Percentiles rank a stretch among this genome's conserved stretches.
Conservation (phyloP, 2,888 invertebrate genomes). For the Patella ulyssiponensis region DNA sequence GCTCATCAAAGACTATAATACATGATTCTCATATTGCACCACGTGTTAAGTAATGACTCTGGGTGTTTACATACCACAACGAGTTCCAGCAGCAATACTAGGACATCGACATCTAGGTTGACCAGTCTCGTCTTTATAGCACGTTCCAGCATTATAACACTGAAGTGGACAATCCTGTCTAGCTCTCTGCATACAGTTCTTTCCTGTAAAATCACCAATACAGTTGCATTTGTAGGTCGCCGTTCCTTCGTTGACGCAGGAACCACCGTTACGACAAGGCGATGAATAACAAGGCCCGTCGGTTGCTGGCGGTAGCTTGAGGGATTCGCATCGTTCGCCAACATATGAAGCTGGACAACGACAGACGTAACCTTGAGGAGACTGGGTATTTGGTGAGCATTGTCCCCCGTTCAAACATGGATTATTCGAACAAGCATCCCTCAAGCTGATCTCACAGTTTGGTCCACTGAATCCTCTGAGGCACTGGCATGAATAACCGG, state of each 20-base stretch:
- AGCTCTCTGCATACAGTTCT: conserved; percentile 12
- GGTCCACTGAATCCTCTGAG: conserved; percentile 17
- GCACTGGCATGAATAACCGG: conserved; percentile 21
- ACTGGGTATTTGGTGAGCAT: neutral
- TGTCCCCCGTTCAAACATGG: neutral
- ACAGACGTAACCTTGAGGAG: conserved; percentile 15
- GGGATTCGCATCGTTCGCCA: neutral
- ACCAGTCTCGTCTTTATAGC: neutral
- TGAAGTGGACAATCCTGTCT: neutral
- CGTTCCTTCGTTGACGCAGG: conserved; percentile 9
- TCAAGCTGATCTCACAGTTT: conserved; percentile 10
- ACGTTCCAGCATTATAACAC: neutral
- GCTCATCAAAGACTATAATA: too few relatives aligned
- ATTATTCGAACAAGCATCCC: neutral
- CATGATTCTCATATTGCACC: too few relatives aligned
- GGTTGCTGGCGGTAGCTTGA: neutral
- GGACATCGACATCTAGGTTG: conserved; percentile 7
- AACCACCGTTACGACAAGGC: conserved; percentile 22
- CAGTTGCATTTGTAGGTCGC: conserved; percentile 17
- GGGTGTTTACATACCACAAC: neutral
- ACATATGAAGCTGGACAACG: conserved; percentile 11
- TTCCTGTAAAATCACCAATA: conserved; percentile 17
- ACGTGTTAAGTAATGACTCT: too few relatives aligned
- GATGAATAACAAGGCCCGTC: neutral
- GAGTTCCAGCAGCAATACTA: neutral